Evolutionary conservation across 1,140 invertebrate genomes (phyloP).

Genomic region (Lepidurus packardi): DNA sequence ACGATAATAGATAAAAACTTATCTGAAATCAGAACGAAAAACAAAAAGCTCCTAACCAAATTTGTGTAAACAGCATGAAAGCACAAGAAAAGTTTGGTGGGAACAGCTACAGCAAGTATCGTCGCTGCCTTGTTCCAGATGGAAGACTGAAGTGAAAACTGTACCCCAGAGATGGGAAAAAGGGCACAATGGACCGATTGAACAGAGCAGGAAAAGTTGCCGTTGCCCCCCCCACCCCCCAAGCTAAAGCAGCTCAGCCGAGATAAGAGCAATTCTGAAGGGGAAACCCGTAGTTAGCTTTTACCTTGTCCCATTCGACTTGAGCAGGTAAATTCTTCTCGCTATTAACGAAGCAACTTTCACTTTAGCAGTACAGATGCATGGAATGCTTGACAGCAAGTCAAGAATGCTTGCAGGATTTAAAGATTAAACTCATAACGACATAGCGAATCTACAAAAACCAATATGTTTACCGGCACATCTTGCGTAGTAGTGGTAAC

Average conservation of each 20-base stretch:
- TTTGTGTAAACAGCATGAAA: neutral
- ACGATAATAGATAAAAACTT: neutral
- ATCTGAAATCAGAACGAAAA: too few species aligned
- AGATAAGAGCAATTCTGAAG: neutral
- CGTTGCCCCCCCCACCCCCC: neutral
- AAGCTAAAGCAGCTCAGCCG: neutral
- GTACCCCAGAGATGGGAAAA: neutral
- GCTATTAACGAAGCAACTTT: conserved; percentile 5
- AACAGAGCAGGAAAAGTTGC: neutral
- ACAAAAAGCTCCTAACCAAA: neutral
- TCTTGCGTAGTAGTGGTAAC: neutral
- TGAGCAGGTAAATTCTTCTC: neutral
- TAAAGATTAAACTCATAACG: neutral
- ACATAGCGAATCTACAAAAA: neutral
- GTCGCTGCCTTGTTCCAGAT: conserved; percentile 7
- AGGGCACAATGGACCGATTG: neutral
- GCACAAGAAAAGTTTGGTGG: neutral
- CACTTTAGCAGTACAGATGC: neutral
- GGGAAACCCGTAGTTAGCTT: neutral
- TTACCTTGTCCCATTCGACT: neutral
- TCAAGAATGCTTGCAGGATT: neutral
- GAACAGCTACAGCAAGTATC: neutral
- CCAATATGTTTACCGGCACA: neutral
- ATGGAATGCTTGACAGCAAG: neutral
- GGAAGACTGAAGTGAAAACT: conserved; percentile 18